A percentile compares a stretch with the other conserved stretches of the same genome.
These are phyloP conservation scores for Mormoops blainvillei DNA, from an alignment of 2,113 vertebrate species.

Conservation along the genomic window DNA sequence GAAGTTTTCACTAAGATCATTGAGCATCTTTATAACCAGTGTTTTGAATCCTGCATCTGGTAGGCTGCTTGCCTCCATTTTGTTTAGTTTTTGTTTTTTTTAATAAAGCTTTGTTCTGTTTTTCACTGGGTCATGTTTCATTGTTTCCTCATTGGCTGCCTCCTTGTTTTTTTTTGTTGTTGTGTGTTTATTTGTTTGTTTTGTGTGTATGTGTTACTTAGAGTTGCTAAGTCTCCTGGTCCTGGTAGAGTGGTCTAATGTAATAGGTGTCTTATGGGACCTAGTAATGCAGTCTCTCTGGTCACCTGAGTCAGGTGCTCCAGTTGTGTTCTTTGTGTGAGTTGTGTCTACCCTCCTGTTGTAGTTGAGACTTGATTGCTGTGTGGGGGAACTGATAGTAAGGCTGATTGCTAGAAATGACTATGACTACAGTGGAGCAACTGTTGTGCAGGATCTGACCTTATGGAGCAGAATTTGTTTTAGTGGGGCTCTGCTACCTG, in stretches of 20 bases:
- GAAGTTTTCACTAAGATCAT: too few species aligned
- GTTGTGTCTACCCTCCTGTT: neutral
- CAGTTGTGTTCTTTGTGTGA: neutral
- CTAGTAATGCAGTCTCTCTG: neutral
- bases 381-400: too few species aligned
- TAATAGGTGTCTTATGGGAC: neutral
- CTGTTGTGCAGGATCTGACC: neutral
- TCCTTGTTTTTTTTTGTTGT: neutral
- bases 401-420: neutral
- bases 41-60: neutral
- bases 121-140: neutral
- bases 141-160: neutral
- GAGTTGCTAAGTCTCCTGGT: neutral
- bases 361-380: neutral
- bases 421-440: neutral
- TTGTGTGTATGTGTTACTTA: neutral
- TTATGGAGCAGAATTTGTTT: neutral
- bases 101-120: neutral
- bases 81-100: neutral
- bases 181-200: too few species aligned
- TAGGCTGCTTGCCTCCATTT: neutral
- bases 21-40: neutral
- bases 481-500: neutral
- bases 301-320: neutral
- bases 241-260: too few species aligned